A percentile compares a stretch with the other conserved stretches of the same genome.
phyloP scores from a whole-genome alignment of 2,888 invertebrate species.

The Latheticus oryzae region DNA sequence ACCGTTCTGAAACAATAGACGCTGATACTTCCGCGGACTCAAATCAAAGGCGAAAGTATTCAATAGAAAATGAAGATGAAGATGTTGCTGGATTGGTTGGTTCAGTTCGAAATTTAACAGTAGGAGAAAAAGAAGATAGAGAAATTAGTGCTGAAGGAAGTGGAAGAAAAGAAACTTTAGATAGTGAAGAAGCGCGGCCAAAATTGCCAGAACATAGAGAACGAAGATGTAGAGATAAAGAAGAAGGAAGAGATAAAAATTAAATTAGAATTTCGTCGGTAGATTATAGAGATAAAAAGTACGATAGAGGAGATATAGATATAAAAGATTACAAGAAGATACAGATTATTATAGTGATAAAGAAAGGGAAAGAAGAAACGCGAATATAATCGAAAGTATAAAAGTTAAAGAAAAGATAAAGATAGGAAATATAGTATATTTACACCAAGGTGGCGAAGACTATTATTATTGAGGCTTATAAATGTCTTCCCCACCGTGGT shows the following conservation, averaged over 20 bases:
- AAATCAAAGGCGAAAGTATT: conserved; percentile 51
- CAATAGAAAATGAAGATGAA: conserved; percentile 54
- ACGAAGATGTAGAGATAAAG: conserved; percentile 44
- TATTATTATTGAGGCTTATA: no score
- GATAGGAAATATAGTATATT: conserved; percentile 62
- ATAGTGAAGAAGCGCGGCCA: conserved; percentile 56
- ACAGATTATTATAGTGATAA: conserved; percentile 75
- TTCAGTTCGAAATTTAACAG: conserved; percentile 61
- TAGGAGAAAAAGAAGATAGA: conserved; percentile 61
- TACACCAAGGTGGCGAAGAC: no score
- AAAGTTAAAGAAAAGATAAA: conserved; percentile 61
- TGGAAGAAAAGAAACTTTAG: conserved; percentile 58
- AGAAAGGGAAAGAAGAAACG: conserved; percentile 71
- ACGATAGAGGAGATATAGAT: conserved; percentile 65
- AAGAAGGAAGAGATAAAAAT: conserved; percentile 46
- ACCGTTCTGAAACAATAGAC: conserved; percentile 64
- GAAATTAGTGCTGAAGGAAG: conserved; percentile 45
- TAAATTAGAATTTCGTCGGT: no score
- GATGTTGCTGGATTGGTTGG: conserved; percentile 54
- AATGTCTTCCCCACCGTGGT: no score
- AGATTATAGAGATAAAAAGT: conserved; percentile 54
- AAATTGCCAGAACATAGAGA: conserved; percentile 45
- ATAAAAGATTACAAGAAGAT: conserved; percentile 74
- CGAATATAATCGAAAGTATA: no score
- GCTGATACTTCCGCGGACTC: conserved; percentile 60